A percentile compares a stretch with the other conserved stretches of the same genome.
Conservation (phyloP, 2,797 vertebrate genomes). For the Sphenodon punctatus region DNA sequence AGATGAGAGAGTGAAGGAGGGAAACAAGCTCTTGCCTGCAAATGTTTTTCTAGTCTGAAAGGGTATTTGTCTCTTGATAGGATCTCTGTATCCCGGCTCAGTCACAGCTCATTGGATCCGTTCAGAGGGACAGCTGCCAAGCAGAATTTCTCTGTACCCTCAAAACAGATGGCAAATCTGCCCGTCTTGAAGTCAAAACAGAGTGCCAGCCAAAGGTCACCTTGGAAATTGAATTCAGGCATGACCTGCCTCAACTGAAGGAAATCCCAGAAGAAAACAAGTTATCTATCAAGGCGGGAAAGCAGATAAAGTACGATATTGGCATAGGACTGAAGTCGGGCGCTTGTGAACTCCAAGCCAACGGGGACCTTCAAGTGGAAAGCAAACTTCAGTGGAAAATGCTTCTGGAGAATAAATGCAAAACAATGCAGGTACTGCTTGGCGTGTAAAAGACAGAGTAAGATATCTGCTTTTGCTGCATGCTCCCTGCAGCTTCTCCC, state of each 20-base stretch:
- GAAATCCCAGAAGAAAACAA: conserved; percentile 65
- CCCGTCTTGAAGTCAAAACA: conserved; percentile 65
- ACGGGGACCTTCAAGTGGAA: conserved; percentile 65
- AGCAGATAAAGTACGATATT: conserved; percentile 36
- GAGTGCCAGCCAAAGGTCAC: conserved; percentile 64
- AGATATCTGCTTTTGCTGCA: neutral
- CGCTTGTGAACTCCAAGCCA: conserved; percentile 68
- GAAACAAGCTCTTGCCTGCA: neutral
- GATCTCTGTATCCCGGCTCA: conserved; percentile 61
- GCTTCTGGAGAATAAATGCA: conserved; percentile 79
- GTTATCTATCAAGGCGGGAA: conserved; percentile 59
- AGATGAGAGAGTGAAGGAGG: neutral
- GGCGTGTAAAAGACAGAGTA: neutral
- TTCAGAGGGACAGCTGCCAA: conserved; percentile 63
- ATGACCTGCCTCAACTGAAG: conserved; percentile 64
- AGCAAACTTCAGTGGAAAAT: conserved; percentile 74
- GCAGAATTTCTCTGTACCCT: conserved; percentile 60
- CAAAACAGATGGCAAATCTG: conserved; percentile 46
- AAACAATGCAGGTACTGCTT: conserved; percentile 73
- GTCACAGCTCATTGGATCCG: conserved; percentile 73
- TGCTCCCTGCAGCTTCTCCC: neutral
- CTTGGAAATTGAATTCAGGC: conserved; percentile 70
- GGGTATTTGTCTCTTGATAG: conserved; percentile 4
- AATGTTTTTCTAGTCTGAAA: neutral
- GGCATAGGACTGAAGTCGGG: conserved; percentile 66